These are phyloP conservation scores for Aphelocoma californica DNA, from an alignment of 2,797 vertebrate genomes.

Conservation along the genomic window DNA sequence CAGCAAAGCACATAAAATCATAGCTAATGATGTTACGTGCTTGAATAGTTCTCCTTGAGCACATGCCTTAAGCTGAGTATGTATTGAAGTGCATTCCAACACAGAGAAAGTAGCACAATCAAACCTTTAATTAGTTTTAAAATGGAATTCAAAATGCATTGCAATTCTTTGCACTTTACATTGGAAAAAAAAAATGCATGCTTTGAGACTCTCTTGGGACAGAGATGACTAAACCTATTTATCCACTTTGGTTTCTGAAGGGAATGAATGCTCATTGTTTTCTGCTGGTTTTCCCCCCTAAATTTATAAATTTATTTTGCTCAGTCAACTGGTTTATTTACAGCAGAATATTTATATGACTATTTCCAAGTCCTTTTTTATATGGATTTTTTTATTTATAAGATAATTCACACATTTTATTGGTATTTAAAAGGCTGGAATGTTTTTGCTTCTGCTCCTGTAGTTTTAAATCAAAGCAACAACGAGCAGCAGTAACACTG, in stretches of 20 bases:
- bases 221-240: slow-evolving; percentile 60
- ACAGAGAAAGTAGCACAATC: slow-evolving; percentile 37
- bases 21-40: slow-evolving; percentile 29
- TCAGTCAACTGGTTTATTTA: slow-evolving; percentile 15
- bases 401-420: background rate
- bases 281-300: background rate
- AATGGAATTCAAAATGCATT: slow-evolving; percentile 55
- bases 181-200: slow-evolving; percentile 30
- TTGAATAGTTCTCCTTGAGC: background rate
- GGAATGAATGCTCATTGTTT: slow-evolving; percentile 23
- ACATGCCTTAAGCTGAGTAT: background rate
- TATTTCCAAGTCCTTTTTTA: background rate
- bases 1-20: slow-evolving; percentile 36
- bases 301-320: slow-evolving; percentile 40
- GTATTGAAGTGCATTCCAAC: background rate
- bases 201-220: slow-evolving; percentile 18
- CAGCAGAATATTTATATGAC: background rate
- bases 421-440: slow-evolving; percentile 9
- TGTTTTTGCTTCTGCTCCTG: background rate
- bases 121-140: slow-evolving; percentile 60
- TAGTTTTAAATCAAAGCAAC: slow-evolving; percentile 15
- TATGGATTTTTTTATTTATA: background rate
- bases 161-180: slow-evolving; percentile 35
- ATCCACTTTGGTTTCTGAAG: slow-evolving; percentile 31
- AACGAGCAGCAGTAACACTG: background rate